phyloP scores from a whole-genome alignment of 2,888 invertebrate genomes.

The Archips xylosteana region DNA sequence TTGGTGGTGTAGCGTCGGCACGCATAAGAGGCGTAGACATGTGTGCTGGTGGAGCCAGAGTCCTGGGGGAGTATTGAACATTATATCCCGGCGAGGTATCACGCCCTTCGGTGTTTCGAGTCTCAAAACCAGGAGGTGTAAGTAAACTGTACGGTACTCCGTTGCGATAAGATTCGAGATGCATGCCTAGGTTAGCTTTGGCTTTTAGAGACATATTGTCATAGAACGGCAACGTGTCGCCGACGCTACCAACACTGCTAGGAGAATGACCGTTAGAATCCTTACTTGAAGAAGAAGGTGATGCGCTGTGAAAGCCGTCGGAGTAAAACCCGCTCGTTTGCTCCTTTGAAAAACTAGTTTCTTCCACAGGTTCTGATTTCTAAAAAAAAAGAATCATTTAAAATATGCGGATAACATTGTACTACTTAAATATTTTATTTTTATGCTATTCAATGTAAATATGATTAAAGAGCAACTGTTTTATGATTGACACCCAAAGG shows the following conservation, averaged over 20 bases:
- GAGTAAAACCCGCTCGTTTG: constrained; percentile 87
- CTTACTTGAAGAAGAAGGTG: constrained; percentile 85
- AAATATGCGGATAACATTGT: background rate
- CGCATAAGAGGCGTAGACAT: constrained; percentile 72
- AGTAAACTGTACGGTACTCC: constrained; percentile 85
- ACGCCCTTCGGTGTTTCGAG: constrained; percentile 64
- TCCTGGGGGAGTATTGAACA: constrained; percentile 68
- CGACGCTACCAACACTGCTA: constrained; percentile 74
- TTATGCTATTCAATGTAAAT: too few species aligned
- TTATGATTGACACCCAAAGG: too few species aligned
- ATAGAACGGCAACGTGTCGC: constrained; percentile 74
- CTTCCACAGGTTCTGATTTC: constrained; percentile 85
- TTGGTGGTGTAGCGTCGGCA: constrained; percentile 76
- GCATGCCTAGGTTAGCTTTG: constrained; percentile 77
- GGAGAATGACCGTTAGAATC: constrained; percentile 82
- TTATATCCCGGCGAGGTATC: constrained; percentile 70
- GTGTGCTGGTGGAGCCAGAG: constrained; percentile 65
- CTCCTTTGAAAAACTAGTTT: constrained; percentile 79
- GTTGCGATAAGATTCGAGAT: constrained; percentile 73
- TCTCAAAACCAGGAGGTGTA: constrained; percentile 86
- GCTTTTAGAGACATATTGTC: constrained; percentile 75
- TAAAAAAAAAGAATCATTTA: constrained; percentile 61
- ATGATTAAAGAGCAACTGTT: too few species aligned
- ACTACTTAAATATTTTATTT: too few species aligned
- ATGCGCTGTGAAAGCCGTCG: constrained; percentile 86